Conservation (phyloP, 2,888 invertebrate species). For the Panorpa germanica region DNA sequence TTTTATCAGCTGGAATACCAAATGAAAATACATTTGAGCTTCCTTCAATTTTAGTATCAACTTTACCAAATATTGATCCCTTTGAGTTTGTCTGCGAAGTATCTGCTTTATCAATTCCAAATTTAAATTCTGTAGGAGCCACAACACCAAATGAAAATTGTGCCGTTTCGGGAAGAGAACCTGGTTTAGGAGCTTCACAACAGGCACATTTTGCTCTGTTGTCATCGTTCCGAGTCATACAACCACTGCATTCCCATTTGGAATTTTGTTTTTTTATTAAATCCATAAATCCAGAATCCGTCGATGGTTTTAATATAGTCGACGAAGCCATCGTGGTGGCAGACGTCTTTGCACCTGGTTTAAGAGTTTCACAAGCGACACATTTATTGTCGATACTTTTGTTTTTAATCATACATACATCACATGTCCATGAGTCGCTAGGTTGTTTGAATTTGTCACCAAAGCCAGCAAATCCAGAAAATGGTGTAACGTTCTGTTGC, state of each 20-base stretch:
- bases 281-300: constrained; percentile 21
- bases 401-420: constrained; percentile 34
- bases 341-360: constrained; percentile 18
- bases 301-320: constrained; percentile 10
- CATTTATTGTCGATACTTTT: constrained; percentile 25
- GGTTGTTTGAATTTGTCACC: constrained; percentile 30
- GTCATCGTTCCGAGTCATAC: constrained; percentile 35
- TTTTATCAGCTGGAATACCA: constrained; percentile 4
- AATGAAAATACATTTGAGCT: constrained; percentile 11
- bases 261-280: constrained; percentile 19
- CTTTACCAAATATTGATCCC: too few relatives aligned
- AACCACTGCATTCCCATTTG: constrained; percentile 39
- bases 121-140: constrained; percentile 16
- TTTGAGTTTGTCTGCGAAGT: constrained; percentile 10
- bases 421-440: constrained; percentile 36
- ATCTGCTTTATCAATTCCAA: too few relatives aligned
- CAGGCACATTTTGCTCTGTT: constrained; percentile 30
- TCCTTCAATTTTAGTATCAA: too few relatives aligned
- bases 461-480: constrained; percentile 15
- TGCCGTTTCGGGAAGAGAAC: constrained; percentile 15
- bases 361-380: constrained; percentile 30
- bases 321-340: constrained; percentile 6
- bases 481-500: not conserved
- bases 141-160: constrained; percentile 19
- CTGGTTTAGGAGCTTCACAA: constrained; percentile 34